Evolutionary conservation across 1,140 invertebrate species (phyloP).

Genomic region (Archegozetes longisetosus): DNA sequence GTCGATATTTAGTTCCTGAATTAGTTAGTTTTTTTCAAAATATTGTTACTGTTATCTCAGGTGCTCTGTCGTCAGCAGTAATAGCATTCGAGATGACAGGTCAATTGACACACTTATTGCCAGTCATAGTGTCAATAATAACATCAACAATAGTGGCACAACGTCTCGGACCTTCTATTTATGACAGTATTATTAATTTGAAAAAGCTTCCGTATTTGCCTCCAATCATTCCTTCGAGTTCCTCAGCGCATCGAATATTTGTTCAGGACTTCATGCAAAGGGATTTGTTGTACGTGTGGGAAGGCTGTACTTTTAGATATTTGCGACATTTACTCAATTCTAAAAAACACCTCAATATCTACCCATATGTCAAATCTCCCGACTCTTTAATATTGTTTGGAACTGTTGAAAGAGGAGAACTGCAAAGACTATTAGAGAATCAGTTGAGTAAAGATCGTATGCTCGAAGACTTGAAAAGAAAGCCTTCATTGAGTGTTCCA

Average conservation of each 20-base stretch:
- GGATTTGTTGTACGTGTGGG: conserved; percentile 74
- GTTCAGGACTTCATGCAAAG: conserved; percentile 92
- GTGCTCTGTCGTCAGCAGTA: conserved; percentile 91
- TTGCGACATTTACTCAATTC: conserved; percentile 64
- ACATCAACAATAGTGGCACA: conserved; percentile 86
- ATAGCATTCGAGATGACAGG: conserved; percentile 98
- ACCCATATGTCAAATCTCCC: conserved; percentile 76
- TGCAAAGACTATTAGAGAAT: conserved; percentile 59
- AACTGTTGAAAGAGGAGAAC: conserved; percentile 72
- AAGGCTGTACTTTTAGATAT: conserved; percentile 50
- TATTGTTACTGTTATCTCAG: neutral
- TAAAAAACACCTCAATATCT: conserved; percentile 48
- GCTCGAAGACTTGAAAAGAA: conserved; percentile 3
- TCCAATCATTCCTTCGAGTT: conserved; percentile 53
- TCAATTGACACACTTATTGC: conserved; percentile 89
- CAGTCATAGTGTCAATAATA: conserved; percentile 83
- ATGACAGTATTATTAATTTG: conserved; percentile 93
- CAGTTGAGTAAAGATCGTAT: conserved; percentile 53
- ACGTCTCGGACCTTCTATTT: conserved; percentile 84
- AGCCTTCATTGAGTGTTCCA: neutral
- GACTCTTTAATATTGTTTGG: conserved; percentile 86
- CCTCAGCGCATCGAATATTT: conserved; percentile 67
- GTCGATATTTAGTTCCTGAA: neutral
- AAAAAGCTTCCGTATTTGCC: conserved; percentile 94
- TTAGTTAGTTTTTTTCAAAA: neutral